These are phyloP conservation scores for Alethe castanea DNA, from an alignment of 2,113 vertebrate genomes.

Conservation along the genomic window DNA sequence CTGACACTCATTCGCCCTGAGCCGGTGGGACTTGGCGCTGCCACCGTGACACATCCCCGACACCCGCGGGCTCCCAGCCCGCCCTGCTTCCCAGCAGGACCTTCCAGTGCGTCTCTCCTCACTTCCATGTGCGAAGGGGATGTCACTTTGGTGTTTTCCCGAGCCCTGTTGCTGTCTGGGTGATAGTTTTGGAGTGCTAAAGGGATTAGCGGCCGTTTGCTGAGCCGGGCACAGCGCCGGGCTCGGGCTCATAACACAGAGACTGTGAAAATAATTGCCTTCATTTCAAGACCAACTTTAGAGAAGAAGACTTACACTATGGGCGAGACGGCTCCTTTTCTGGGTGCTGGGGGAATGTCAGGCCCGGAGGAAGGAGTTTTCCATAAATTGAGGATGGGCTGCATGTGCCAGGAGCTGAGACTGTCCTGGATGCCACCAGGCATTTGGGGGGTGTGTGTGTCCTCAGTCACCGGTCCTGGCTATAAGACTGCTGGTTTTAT, in stretches of 20 bases:
- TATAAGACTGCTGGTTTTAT: not conserved
- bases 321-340: rapidly evolving
- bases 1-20: not conserved
- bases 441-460: rapidly evolving
- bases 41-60: rapidly evolving
- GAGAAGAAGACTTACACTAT: not conserved
- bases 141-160: not conserved
- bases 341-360: not conserved
- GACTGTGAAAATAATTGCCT: not conserved
- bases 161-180: not conserved
- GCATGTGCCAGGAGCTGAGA: rapidly evolving
- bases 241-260: not conserved
- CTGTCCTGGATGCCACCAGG: not conserved
- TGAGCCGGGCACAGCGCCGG: not conserved
- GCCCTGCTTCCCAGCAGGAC: not conserved
- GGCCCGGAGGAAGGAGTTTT: not conserved
- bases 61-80: not conserved
- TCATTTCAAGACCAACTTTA: not conserved
- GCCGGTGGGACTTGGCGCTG: not conserved
- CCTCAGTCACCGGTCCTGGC: rapidly evolving
- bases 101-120: not conserved
- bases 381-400: not conserved
- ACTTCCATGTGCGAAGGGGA: not conserved
- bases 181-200: conserved; percentile 11
- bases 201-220: conserved; percentile 12